A percentile compares a stretch with the other conserved stretches of the same genome.
Conservation (phyloP, 1,140 invertebrate species). For the Scylla paramamosain region DNA sequence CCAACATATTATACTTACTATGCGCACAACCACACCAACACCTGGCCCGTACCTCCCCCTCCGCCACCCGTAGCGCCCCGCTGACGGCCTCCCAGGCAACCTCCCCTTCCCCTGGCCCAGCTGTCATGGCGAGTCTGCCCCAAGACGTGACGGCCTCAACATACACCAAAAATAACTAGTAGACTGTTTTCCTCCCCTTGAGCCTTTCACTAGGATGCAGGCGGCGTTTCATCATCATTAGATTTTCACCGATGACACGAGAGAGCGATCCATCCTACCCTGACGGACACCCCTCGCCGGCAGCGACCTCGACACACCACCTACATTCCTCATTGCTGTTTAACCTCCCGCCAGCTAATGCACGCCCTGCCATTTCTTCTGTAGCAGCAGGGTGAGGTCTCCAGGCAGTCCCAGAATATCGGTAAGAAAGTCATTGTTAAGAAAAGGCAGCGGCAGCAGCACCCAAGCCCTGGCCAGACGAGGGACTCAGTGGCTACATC, state of each 20-base stretch:
- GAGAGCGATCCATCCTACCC: conserved; percentile 71
- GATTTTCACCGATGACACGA: conserved; percentile 73
- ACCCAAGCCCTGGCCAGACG: conserved; percentile 17
- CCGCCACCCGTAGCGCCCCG: no score
- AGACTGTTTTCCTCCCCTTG: conserved; percentile 51
- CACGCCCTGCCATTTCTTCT: neutral
- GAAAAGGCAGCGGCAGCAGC: neutral
- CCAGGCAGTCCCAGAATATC: neutral
- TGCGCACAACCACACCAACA: neutral
- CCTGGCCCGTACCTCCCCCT: no score
- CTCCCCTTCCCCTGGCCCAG: neutral
- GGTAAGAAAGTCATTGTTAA: neutral
- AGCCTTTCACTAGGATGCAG: conserved; percentile 71
- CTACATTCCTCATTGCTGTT: neutral
- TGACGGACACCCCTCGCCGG: conserved; percentile 65
- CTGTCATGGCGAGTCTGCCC: conserved; percentile 1
- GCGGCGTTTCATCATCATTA: conserved; percentile 74
- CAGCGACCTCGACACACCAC: conserved; percentile 39
- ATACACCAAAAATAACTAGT: conserved; percentile 34
- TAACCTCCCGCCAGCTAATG: neutral
- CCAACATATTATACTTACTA: no score
- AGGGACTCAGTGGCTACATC: conserved; percentile 69
- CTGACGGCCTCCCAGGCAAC: neutral
- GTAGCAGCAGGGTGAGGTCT: neutral
- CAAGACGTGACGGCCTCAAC: conserved; percentile 6